phyloP scores from a whole-genome alignment of 2,113 vertebrate genomes.

The Serilophus lunatus region DNA sequence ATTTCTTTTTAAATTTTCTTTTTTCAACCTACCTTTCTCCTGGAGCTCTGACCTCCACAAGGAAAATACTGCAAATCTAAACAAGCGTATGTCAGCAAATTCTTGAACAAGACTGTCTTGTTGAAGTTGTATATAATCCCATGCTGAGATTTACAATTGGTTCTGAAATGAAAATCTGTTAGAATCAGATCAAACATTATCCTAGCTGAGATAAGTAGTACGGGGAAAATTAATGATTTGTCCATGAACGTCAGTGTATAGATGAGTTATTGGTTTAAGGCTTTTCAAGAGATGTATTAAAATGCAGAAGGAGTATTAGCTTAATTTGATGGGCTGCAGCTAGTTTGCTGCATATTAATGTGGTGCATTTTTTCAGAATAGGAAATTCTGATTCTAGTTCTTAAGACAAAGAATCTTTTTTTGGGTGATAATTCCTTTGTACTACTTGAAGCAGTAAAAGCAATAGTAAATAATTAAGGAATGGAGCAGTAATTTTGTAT shows the following conservation, averaged over 20 bases:
- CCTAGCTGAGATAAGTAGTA: conserved; percentile 23
- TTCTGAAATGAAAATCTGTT: conserved; percentile 71
- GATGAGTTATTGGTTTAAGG: neutral
- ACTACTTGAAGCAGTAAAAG: neutral
- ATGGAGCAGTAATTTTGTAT: neutral
- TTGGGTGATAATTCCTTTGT: neutral
- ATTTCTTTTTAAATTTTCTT: conserved; percentile 37
- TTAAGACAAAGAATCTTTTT: neutral
- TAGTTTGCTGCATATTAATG: neutral
- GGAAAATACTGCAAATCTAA: conserved; percentile 33
- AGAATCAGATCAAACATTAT: conserved; percentile 62
- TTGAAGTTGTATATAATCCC: conserved; percentile 58
- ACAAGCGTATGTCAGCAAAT: conserved; percentile 7
- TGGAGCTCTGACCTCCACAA: neutral
- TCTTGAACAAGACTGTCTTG: conserved; percentile 11
- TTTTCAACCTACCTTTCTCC: conserved; percentile 41
- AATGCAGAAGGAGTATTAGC: neutral
- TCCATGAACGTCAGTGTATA: conserved; percentile 14
- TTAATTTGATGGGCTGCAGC: neutral
- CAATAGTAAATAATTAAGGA: neutral
- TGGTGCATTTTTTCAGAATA: neutral
- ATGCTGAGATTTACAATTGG: conserved; percentile 67
- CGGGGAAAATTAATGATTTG: conserved; percentile 46
- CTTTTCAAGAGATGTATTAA: neutral
- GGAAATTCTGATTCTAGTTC: neutral